Evolutionary conservation across 1,140 invertebrate species (phyloP), one percentile per base, ranked within the genome.

Genomic region (Drusus annulatus): DNA sequence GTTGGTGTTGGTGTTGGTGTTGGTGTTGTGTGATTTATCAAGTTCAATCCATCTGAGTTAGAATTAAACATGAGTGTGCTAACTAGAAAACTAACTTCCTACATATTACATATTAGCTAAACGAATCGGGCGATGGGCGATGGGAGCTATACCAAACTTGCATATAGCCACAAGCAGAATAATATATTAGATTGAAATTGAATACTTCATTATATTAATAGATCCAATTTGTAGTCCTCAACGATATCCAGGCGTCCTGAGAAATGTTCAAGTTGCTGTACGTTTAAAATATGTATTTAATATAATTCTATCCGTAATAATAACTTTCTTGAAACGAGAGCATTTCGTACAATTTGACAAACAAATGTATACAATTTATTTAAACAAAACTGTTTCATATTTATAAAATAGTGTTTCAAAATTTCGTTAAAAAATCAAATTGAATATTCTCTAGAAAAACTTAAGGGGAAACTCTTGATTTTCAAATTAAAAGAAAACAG

Each of bases 61-160:
- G 54, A 25, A 31, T 51, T 73, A 73, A 69, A 69, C 65, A 58
- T 75, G 23, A 56, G 51, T 75, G 69, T 58, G 71, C 71, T 75
- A 74, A 31, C 23, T 75, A 75, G 52, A 75, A 36, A 58, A 75
- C 17, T 71, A 25, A 65, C 69, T 58, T 58, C 71, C 31, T 75
- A 75, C 71, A 31, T 75, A 54, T 21, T 75, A 75, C 71, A 31
- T 75, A 54, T 21, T 75, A 75, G 71, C 52, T 73, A 73, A 73
- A 54, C 17, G 28, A 73, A 73, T 73, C 28, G 52, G 58, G 16
- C 19, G 23, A 75, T 17, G 68, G 17, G 36, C 50, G 45, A 75
- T 17, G 68, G 17, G 36, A 19, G 45, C 16, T 21, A 71, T 21
- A 28, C 15, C 36, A 45, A 45, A 45, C 36, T 45, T 45, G 13